phyloP scores from a whole-genome alignment of 2,888 invertebrate species.

The Chelonus formosanus region DNA sequence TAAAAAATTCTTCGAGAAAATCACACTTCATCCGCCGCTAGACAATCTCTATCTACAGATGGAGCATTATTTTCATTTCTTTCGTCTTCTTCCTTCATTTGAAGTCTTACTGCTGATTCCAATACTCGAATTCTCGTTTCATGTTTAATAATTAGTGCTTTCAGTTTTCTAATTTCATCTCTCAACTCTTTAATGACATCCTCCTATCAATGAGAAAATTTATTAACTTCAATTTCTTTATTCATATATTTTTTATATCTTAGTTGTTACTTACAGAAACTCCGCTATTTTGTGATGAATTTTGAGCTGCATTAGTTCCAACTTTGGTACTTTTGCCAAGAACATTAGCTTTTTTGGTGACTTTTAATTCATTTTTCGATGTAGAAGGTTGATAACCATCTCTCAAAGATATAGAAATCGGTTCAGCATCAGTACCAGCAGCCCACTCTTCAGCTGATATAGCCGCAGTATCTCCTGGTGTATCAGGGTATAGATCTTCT shows the following conservation, averaged over 20 bases:
- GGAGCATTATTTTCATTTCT: slow-evolving; percentile 59
- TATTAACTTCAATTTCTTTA: not conserved
- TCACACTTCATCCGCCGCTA: slow-evolving; percentile 63
- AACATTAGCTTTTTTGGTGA: slow-evolving; percentile 82
- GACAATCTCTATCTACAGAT: slow-evolving; percentile 55
- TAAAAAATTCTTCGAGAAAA: slow-evolving; percentile 46
- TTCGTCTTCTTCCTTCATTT: slow-evolving; percentile 61
- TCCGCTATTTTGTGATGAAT: slow-evolving; percentile 40
- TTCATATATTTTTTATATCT: slow-evolving; percentile 1
- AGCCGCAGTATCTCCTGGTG: slow-evolving; percentile 88
- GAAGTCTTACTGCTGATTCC: slow-evolving; percentile 72
- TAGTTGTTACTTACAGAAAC: slow-evolving; percentile 48
- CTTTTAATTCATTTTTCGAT: slow-evolving; percentile 73
- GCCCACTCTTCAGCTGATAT: slow-evolving; percentile 93
- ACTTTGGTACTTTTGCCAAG: slow-evolving; percentile 73
- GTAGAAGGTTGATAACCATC: slow-evolving; percentile 76
- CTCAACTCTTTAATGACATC: slow-evolving; percentile 84
- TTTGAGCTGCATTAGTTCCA: slow-evolving; percentile 50
- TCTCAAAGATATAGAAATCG: slow-evolving; percentile 90
- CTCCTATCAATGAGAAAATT: slow-evolving; percentile 65
- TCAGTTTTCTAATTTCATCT: slow-evolving; percentile 90
- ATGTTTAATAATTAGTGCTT: slow-evolving; percentile 93
- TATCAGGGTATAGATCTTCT: slow-evolving; percentile 96
- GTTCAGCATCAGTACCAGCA: slow-evolving; percentile 88
- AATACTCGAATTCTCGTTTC: slow-evolving; percentile 85